Percentiles rank a stretch among this genome's conserved stretches.
Conservation (phyloP, 2,113 vertebrate species). For the Damaliscus lunatus region DNA sequence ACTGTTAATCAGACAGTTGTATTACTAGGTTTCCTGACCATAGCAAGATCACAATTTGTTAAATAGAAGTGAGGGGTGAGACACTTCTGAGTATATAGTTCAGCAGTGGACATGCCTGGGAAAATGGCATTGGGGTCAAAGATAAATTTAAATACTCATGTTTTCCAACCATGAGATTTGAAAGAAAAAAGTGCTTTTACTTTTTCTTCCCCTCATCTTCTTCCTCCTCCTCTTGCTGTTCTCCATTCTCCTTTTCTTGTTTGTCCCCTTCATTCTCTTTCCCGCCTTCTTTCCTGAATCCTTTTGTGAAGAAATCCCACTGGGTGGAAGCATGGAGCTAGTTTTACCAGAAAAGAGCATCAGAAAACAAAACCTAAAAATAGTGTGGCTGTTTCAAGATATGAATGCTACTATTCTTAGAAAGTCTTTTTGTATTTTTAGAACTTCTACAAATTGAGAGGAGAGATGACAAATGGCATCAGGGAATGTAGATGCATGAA, state of each 20-base stretch:
- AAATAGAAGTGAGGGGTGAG: background rate
- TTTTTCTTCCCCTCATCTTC: background rate
- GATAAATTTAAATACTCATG: background rate
- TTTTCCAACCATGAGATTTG: background rate
- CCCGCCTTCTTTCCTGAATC: background rate
- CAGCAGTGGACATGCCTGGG: background rate
- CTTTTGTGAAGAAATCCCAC: constrained; percentile 57
- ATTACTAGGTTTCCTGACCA: background rate
- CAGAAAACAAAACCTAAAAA: constrained; percentile 19
- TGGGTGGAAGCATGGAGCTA: constrained; percentile 78
- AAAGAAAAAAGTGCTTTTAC: background rate
- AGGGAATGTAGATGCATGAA: background rate
- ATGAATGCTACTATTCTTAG: constrained; percentile 42
- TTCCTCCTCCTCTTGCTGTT: background rate
- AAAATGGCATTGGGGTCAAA: background rate
- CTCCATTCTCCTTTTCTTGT: background rate
- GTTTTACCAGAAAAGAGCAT: constrained; percentile 49
- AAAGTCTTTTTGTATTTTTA: constrained; percentile 46
- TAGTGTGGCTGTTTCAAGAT: background rate
- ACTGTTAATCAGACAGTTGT: background rate
- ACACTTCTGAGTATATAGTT: background rate
- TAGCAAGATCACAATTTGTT: background rate
- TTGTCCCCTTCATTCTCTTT: background rate
- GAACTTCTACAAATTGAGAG: background rate
- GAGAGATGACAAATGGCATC: background rate